Percentiles rank a stretch among this genome's conserved stretches.
These are phyloP conservation scores for Holotrichia oblita DNA, from an alignment of 1,140 invertebrate species.

Conservation along the genomic window DNA sequence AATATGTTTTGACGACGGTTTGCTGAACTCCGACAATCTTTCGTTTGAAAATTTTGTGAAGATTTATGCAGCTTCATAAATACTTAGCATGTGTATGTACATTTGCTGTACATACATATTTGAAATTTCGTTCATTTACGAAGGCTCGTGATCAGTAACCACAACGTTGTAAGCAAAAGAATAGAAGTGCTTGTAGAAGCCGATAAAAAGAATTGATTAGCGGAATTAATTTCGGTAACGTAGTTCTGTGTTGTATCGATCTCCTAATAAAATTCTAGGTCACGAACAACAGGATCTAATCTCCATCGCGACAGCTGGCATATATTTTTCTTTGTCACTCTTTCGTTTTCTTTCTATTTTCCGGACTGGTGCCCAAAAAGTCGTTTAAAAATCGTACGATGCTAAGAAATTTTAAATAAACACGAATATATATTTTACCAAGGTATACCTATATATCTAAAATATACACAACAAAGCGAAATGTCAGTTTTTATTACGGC, in stretches of 20 bases:
- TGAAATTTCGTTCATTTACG: too few relatives aligned
- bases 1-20: too few relatives aligned
- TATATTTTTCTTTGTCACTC: slow-evolving; percentile 4
- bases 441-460: slow-evolving; percentile 17
- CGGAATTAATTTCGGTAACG: slow-evolving; percentile 29
- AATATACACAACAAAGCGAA: slow-evolving; percentile 20
- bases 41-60: too few relatives aligned
- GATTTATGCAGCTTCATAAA: too few relatives aligned
- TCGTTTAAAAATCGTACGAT: slow-evolving; percentile 24
- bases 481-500: slow-evolving; percentile 24
- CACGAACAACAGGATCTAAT: slow-evolving; percentile 41
- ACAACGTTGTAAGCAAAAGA: background rate
- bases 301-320: slow-evolving; percentile 40
- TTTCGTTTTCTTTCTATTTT: slow-evolving; percentile 10
- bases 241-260: slow-evolving; percentile 39
- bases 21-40: too few relatives aligned
- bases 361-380: slow-evolving; percentile 21
- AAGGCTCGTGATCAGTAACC: too few relatives aligned
- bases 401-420: slow-evolving; percentile 30
- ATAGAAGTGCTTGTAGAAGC: background rate
- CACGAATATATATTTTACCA: slow-evolving; percentile 18
- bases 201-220: slow-evolving; percentile 31
- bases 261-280: slow-evolving; percentile 43
- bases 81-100: too few relatives aligned
- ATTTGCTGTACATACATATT: background rate